Evolutionary conservation across 2,888 invertebrate species (phyloP).

Genomic region (Patella caerulea): DNA sequence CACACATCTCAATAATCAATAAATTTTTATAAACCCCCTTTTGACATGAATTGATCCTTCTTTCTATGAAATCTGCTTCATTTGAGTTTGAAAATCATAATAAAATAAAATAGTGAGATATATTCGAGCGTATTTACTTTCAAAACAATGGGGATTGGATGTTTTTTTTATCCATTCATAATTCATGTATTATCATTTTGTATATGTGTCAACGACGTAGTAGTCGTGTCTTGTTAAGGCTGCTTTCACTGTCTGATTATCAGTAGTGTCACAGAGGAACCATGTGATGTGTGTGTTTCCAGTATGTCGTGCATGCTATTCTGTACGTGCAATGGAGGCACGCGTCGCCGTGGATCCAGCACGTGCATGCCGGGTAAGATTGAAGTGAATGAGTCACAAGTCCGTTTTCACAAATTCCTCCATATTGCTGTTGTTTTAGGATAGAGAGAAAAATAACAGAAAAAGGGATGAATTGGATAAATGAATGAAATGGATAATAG

Average conservation of each 20-base stretch:
- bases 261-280: too few relatives aligned
- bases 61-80: too few relatives aligned
- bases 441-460: not conserved
- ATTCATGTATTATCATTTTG: not conserved
- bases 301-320: slow-evolving; percentile 31
- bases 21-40: too few relatives aligned
- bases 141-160: too few relatives aligned
- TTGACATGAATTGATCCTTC: too few relatives aligned
- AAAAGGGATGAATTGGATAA: slow-evolving; percentile 2
- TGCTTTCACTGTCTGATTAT: too few relatives aligned
- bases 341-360: slow-evolving; percentile 20
- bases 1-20: too few relatives aligned
- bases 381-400: slow-evolving; percentile 4
- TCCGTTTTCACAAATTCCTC: not conserved
- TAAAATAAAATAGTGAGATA: too few relatives aligned
- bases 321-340: slow-evolving; percentile 27
- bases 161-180: not conserved
- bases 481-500: not conserved
- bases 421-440: not conserved
- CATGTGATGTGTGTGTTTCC: not conserved
- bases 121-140: too few relatives aligned
- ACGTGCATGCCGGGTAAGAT: slow-evolving; percentile 56
- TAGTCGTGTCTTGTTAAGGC: too few relatives aligned
- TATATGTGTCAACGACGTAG: too few relatives aligned
- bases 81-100: too few relatives aligned